phyloP scores from a whole-genome alignment of 1,140 invertebrate species.

The Scaptomyza graminum region DNA sequence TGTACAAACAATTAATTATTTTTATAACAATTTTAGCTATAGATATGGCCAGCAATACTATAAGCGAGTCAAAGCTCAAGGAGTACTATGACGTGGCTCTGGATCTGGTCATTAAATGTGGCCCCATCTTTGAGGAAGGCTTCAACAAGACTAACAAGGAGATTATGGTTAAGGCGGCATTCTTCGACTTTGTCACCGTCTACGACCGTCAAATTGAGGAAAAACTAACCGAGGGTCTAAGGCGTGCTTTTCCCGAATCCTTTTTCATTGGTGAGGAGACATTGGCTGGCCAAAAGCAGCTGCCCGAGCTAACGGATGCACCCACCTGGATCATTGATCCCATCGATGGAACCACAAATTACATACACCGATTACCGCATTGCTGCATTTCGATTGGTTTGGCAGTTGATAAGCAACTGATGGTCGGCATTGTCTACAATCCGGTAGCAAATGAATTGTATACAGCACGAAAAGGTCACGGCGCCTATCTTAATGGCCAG shows the following conservation, averaged over 20 bases:
- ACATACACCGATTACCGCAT: conserved; percentile 87
- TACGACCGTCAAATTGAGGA: conserved; percentile 89
- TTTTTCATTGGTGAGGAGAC: conserved; percentile 94
- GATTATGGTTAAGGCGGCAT: conserved; percentile 86
- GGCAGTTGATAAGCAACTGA: conserved; percentile 87
- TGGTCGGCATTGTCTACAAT: conserved; percentile 90
- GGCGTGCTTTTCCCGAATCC: conserved; percentile 87
- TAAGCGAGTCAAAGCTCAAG: conserved; percentile 43
- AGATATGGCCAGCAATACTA: conserved; percentile 39
- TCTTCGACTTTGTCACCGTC: conserved; percentile 90
- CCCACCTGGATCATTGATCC: conserved; percentile 96
- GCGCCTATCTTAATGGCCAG: conserved; percentile 90
- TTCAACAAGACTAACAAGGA: conserved; percentile 84
- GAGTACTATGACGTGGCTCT: conserved; percentile 65
- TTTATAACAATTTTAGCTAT: conserved; percentile 2
- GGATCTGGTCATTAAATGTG: conserved; percentile 71
- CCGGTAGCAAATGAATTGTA: conserved; percentile 90
- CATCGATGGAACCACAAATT: conserved; percentile 91
- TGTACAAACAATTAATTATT: neutral
- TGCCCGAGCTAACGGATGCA: conserved; percentile 88
- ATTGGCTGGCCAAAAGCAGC: conserved; percentile 85
- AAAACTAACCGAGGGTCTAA: conserved; percentile 86
- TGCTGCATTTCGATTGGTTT: conserved; percentile 88
- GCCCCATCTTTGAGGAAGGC: conserved; percentile 83
- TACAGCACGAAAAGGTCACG: conserved; percentile 88